Percentiles rank a stretch among this genome's conserved stretches.
These are phyloP conservation scores for Sprattus sprattus DNA, from an alignment of 2,113 vertebrate species.

Conservation along the genomic window DNA sequence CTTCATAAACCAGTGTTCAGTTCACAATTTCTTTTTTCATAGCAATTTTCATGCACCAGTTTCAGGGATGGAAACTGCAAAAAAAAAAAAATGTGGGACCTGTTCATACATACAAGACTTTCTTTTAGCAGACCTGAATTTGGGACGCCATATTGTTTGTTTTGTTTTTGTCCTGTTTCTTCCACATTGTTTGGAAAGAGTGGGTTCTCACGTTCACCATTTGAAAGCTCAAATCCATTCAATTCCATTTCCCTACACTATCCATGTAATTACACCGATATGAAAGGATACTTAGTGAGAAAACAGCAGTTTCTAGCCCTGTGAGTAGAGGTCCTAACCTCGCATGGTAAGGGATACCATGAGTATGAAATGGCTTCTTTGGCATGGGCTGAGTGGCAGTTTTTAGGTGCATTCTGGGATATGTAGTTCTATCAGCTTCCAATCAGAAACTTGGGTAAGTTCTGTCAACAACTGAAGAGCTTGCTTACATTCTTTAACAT, in stretches of 20 bases:
- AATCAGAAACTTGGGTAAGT: constrained; percentile 34
- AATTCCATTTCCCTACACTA: background rate
- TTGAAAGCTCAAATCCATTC: background rate
- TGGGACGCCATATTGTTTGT: background rate
- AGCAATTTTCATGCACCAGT: constrained; percentile 36
- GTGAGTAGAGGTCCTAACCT: constrained; percentile 47
- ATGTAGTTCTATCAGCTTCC: constrained; percentile 26
- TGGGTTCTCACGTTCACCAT: background rate
- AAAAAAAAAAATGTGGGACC: constrained; percentile 15
- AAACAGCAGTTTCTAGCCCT: constrained; percentile 54
- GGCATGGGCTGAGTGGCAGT: constrained; percentile 47
- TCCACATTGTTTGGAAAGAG: background rate
- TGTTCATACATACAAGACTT: background rate
- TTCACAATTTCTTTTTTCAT: background rate
- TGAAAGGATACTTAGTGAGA: background rate
- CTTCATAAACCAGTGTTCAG: constrained; percentile 27
- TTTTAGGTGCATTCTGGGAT: constrained; percentile 44
- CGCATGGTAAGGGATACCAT: constrained; percentile 58
- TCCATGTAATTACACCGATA: background rate
- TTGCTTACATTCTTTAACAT: background rate
- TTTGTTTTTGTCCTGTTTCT: background rate
- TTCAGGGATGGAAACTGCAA: constrained; percentile 61
- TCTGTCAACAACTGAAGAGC: background rate
- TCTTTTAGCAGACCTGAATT: constrained; percentile 14
- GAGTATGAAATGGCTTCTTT: constrained; percentile 39